Conservation (phyloP, 2,888 invertebrate genomes). For the Nomada ruficornis region DNA sequence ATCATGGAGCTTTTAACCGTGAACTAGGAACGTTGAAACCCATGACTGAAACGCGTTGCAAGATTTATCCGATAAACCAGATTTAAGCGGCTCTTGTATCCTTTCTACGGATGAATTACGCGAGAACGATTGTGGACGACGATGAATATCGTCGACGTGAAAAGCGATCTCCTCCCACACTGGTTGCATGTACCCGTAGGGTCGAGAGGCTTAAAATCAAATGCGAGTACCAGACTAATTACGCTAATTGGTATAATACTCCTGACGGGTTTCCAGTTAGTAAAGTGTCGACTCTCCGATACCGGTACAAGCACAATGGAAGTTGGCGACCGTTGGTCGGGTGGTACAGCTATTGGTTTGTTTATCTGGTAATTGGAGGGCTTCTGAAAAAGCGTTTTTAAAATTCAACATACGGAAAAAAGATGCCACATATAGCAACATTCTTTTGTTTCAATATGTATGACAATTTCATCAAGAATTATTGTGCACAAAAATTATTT, state of each 20-base stretch:
- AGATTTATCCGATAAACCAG: constrained; percentile 73
- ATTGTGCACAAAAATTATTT: too few species aligned
- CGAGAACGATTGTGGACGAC: constrained; percentile 54
- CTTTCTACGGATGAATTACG: constrained; percentile 57
- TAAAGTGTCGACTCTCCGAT: constrained; percentile 59
- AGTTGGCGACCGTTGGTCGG: constrained; percentile 23
- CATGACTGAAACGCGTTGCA: constrained; percentile 57
- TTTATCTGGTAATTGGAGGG: constrained; percentile 25
- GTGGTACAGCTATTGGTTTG: constrained; percentile 3
- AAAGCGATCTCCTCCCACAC: constrained; percentile 49
- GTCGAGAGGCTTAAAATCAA: constrained; percentile 71
- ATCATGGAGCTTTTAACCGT: constrained; percentile 64
- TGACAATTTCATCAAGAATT: too few species aligned
- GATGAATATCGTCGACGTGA: constrained; percentile 60
- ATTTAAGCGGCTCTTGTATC: constrained; percentile 69
- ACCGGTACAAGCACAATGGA: constrained; percentile 38
- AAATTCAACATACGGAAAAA: not conserved
- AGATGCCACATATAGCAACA: not conserved
- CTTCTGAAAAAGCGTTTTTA: constrained; percentile 13
- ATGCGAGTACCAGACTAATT: constrained; percentile 73
- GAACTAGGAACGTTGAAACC: constrained; percentile 60
- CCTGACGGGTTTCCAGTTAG: constrained; percentile 71
- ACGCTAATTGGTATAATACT: constrained; percentile 79
- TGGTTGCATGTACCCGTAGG: constrained; percentile 47
- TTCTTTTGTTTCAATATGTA: not conserved